Evolutionary conservation across 2,888 invertebrate species (phyloP), one percentile per base, ranked within the genome.

Genomic region (Drosophila rubida): DNA sequence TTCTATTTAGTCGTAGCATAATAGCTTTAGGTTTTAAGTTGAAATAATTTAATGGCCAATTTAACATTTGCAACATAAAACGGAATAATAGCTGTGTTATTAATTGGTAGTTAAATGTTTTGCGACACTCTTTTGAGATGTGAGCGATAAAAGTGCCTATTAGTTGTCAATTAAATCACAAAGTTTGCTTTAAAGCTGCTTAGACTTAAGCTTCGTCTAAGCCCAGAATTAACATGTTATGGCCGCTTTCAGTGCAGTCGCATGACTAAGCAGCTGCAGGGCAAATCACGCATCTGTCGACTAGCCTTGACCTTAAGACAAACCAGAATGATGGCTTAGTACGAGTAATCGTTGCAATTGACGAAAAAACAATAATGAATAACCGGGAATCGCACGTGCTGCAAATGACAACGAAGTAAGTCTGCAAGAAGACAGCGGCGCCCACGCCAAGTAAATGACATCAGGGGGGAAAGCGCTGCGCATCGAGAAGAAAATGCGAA

Each of bases 301-400:
- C 35, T 48, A 51, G 22, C 87, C 80, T 87, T 81, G 80, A 87
- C 84, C 80, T 80, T 66, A 70, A 16, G 35, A 30, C 22, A 50
- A 45, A 51, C 32, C 25, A 13, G 45, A 41, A 23, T 55, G 57
- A 32, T 27, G 22, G 57, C 45, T 30, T 51, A 57, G 50, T 50
- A 45, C 42, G 27, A 49, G 50, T 60, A 44, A 37, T 45, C 23
- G 44, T 32, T 27, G 30, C 39, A 48, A 22, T 49, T 61, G 54
- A 42, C 19, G 27, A 48, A 53, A 49, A 42, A 23, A 14, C 14
- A 37, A 48, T 19, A 13, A 19, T 7, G 14, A 48, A 54, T 61
- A 45, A 27, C 32, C 41, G 61, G 46, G 64, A 59, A 62, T 27
- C 45, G 79, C 86, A 87, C 88, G 86, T 87, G 85, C 71, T 72